Percentiles rank a stretch among this genome's conserved stretches.
Evolutionary conservation across 2,888 invertebrate species (phyloP).

Genomic region (Conomelus anceps): DNA sequence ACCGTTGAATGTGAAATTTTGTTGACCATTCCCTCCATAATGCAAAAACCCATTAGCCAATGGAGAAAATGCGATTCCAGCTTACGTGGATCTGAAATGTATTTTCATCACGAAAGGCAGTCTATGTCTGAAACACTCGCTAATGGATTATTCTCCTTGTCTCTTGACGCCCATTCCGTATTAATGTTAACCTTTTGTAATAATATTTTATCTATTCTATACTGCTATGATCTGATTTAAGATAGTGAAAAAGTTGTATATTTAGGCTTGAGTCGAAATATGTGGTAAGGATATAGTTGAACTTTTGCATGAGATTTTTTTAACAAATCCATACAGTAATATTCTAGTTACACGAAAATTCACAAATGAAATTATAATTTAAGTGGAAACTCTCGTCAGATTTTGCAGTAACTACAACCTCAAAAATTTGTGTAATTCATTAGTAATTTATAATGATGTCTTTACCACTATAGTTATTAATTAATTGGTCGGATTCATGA

Average conservation of each 20-base stretch:
- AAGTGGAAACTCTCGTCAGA: no score
- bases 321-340: no score
- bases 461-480: no score
- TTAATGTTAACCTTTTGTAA: not conserved
- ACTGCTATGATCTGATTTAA: not conserved
- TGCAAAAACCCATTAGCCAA: not conserved
- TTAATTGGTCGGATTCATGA: no score
- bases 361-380: no score
- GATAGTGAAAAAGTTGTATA: not conserved
- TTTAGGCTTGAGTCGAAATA: not conserved
- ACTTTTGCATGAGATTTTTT: no score
- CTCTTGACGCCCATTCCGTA: not conserved
- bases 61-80: not conserved
- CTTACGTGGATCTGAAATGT: not conserved
- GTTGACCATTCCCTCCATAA: not conserved
- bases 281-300: no score
- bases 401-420: no score
- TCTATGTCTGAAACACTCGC: not conserved
- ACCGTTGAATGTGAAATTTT: not conserved
- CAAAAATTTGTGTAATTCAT: no score
- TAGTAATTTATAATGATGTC: no score
- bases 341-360: no score
- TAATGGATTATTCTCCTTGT: not conserved
- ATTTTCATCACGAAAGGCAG: not conserved
- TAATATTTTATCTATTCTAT: not conserved